Percentiles rank a stretch among this genome's conserved stretches.
These are phyloP conservation scores for Pelvicachromis taeniatus DNA, from an alignment of 2,113 vertebrate species.

Conservation along the genomic window DNA sequence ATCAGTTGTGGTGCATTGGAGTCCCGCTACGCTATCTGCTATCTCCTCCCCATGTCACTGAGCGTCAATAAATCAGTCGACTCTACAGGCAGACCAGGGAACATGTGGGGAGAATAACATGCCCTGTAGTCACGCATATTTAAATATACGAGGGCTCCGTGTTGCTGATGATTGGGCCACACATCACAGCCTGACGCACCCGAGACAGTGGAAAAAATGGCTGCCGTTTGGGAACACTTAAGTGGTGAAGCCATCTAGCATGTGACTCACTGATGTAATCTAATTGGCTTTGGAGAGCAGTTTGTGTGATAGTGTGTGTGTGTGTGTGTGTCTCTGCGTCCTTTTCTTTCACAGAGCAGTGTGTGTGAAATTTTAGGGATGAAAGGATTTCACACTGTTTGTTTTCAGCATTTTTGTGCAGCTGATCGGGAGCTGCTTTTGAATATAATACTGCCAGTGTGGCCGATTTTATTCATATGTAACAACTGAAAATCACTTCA, in stretches of 20 bases:
- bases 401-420: neutral
- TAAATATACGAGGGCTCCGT: conserved; percentile 52
- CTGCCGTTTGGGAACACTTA: conserved; percentile 49
- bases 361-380: conserved; percentile 18
- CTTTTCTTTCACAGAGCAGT: neutral
- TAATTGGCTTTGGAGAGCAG: conserved; percentile 27
- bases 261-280: conserved; percentile 21
- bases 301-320: neutral
- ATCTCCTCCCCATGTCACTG: conserved; percentile 56
- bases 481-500: neutral
- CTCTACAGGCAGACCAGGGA: conserved; percentile 45
- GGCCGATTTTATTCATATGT: neutral
- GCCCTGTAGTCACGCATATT: conserved; percentile 61
- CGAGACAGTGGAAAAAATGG: conserved; percentile 47
- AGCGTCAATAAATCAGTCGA: conserved; percentile 69
- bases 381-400: neutral
- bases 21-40: conserved; percentile 59
- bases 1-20: conserved; percentile 62
- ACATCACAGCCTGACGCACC: conserved; percentile 6
- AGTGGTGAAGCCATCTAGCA: conserved; percentile 52
- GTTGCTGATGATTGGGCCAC: conserved; percentile 54
- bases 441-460: neutral
- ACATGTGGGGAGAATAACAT: conserved; percentile 69
- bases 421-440: neutral
- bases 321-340: neutral